phyloP scores from a whole-genome alignment of 2,113 vertebrate genomes.

The Scytalopus superciliaris region DNA sequence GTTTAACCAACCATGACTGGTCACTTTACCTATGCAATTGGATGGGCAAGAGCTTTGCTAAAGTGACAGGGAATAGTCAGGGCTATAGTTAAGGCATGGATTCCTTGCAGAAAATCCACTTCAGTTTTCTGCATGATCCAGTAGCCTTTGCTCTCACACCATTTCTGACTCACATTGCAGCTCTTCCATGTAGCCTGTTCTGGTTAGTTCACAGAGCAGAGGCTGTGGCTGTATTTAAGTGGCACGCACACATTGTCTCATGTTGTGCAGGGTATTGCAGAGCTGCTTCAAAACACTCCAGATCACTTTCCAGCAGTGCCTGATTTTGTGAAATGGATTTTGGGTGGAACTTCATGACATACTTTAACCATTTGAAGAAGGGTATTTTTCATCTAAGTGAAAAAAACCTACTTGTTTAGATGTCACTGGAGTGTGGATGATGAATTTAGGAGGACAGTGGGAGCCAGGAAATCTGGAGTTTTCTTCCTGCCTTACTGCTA shows the following conservation, averaged over 20 bases:
- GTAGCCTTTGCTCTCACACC: not conserved
- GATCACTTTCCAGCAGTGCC: not conserved
- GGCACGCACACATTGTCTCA: not conserved
- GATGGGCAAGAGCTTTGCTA: not conserved
- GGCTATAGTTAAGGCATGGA: not conserved
- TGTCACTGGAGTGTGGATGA: not conserved
- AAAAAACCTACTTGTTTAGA: not conserved
- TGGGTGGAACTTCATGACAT: not conserved
- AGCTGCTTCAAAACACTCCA: not conserved
- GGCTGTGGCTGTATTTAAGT: not conserved
- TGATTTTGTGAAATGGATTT: not conserved
- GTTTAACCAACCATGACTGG: not conserved
- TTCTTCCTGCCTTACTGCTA: not conserved
- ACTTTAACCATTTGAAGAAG: not conserved
- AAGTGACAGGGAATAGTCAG: not conserved
- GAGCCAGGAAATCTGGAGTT: constrained; percentile 51
- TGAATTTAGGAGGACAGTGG: constrained; percentile 12
- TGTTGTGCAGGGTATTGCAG: not conserved
- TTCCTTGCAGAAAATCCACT: not conserved
- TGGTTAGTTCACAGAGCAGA: not conserved
- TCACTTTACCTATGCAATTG: not conserved
- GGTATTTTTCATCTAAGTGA: not conserved
- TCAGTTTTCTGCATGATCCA: not conserved
- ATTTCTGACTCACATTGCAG: not conserved
- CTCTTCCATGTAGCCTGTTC: not conserved